phyloP scores from a whole-genome alignment of 1,140 invertebrate species.

The Nasonia giraulti region DNA sequence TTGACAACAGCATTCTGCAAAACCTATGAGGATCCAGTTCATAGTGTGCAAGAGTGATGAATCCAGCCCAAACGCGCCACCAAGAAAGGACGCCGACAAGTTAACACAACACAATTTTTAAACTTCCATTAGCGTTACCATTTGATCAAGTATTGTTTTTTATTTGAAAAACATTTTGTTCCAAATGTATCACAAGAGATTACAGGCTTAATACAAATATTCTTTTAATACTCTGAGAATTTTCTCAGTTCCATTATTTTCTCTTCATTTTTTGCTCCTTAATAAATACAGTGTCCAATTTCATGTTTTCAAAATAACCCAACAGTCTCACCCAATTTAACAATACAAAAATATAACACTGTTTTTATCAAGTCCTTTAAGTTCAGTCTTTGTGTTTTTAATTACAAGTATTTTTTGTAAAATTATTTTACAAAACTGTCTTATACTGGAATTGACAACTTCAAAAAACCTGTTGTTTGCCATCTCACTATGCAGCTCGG shows the following conservation, averaged over 20 bases:
- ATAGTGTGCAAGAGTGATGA: constrained; percentile 58
- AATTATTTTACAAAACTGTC: constrained; percentile 11
- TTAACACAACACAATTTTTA: constrained; percentile 69
- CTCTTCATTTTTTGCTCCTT: constrained; percentile 29
- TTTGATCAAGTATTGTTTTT: constrained; percentile 47
- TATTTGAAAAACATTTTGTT: constrained; percentile 28
- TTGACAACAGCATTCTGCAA: constrained; percentile 94
- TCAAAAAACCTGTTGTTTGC: constrained; percentile 30
- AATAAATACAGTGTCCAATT: constrained; percentile 37
- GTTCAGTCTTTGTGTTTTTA: constrained; percentile 23
- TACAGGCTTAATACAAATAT: constrained; percentile 24
- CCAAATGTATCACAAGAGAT: constrained; percentile 19
- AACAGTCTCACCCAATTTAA: constrained; percentile 21
- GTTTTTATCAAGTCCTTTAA: constrained; percentile 28
- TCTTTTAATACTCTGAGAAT: not conserved
- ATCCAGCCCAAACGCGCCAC: constrained; percentile 62
- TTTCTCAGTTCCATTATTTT: constrained; percentile 8
- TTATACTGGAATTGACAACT: constrained; percentile 4
- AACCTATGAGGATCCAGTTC: constrained; percentile 78
- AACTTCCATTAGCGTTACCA: constrained; percentile 65
- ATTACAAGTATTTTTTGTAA: constrained; percentile 28
- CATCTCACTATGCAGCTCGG: not conserved
- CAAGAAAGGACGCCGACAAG: constrained; percentile 65
- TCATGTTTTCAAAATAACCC: not conserved
- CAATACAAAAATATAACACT: constrained; percentile 18